These are phyloP conservation scores for Andricus grossulariae DNA, from an alignment of 1,140 invertebrate species.

Conservation along the genomic window DNA sequence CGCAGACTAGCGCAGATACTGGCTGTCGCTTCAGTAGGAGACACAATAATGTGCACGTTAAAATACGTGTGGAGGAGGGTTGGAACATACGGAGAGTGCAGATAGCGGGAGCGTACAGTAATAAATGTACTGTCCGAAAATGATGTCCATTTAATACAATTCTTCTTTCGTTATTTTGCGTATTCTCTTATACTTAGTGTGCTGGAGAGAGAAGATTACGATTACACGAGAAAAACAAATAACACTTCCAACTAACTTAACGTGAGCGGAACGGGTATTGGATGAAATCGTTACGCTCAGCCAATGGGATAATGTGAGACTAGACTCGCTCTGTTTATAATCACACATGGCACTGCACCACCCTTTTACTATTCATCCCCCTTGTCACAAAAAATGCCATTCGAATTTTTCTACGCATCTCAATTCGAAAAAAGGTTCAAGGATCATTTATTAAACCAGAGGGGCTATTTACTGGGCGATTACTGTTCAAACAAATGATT, in stretches of 20 bases:
- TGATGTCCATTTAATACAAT: not conserved
- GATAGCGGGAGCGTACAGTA: too few relatives aligned
- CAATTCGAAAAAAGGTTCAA: too few relatives aligned
- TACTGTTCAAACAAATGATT: too few relatives aligned
- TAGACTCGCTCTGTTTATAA: conserved; percentile 6
- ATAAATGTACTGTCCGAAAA: too few relatives aligned
- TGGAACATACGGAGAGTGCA: too few relatives aligned
- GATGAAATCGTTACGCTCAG: conserved; percentile 37
- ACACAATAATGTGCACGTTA: too few relatives aligned
- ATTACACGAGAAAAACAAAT: conserved; percentile 10
- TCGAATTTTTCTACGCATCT: not conserved
- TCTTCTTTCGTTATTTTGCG: not conserved
- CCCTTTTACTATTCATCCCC: not conserved
- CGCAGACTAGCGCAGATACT: too few relatives aligned
- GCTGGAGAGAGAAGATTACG: not conserved
- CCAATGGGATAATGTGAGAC: conserved; percentile 1
- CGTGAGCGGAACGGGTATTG: conserved; percentile 28
- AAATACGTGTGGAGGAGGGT: too few relatives aligned
- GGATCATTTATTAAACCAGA: too few relatives aligned
- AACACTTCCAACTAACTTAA: conserved; percentile 5
- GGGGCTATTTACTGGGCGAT: too few relatives aligned
- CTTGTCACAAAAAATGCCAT: not conserved
- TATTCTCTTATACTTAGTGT: not conserved
- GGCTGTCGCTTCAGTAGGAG: too few relatives aligned
- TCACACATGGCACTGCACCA: conserved; percentile 6